Conservation (phyloP, 1,140 invertebrate genomes). For the Cataglyphis hispanica region DNA sequence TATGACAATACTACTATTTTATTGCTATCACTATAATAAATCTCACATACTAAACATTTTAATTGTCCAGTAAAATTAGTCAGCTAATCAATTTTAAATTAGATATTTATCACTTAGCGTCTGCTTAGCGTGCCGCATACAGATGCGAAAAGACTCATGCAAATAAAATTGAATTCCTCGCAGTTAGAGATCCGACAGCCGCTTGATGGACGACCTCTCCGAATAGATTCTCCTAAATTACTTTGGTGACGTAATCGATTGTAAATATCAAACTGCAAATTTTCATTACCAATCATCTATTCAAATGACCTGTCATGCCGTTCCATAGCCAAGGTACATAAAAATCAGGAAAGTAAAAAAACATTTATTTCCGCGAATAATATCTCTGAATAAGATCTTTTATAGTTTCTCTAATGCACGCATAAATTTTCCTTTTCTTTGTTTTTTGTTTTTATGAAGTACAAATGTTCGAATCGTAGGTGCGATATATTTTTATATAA, state of each 20-base stretch:
- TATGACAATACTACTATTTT: constrained; percentile 3
- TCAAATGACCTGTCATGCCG: neutral
- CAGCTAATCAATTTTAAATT: constrained; percentile 61
- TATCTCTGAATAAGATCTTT: neutral
- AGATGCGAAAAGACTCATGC: constrained; percentile 28
- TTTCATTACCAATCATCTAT: constrained; percentile 32
- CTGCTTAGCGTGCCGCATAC: constrained; percentile 4
- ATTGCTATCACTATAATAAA: neutral
- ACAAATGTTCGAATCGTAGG: neutral
- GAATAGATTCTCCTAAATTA: constrained; percentile 27
- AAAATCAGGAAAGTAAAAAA: constrained; percentile 10
- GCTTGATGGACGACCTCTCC: constrained; percentile 47
- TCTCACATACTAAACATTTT: neutral
- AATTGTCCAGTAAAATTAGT: constrained; percentile 22
- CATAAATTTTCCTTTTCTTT: neutral
- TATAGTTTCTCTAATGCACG: neutral
- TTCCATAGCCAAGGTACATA: constrained; percentile 18
- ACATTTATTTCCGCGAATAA: constrained; percentile 14
- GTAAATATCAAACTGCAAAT: constrained; percentile 33
- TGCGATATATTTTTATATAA: neutral
- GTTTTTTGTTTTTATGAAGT: neutral
- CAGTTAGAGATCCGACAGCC: constrained; percentile 41
- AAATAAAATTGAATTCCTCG: constrained; percentile 51
- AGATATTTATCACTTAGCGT: constrained; percentile 48
- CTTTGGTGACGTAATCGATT: constrained; percentile 44